phyloP scores from a whole-genome alignment of 2,888 invertebrate species.

The Tipula vernalis region DNA sequence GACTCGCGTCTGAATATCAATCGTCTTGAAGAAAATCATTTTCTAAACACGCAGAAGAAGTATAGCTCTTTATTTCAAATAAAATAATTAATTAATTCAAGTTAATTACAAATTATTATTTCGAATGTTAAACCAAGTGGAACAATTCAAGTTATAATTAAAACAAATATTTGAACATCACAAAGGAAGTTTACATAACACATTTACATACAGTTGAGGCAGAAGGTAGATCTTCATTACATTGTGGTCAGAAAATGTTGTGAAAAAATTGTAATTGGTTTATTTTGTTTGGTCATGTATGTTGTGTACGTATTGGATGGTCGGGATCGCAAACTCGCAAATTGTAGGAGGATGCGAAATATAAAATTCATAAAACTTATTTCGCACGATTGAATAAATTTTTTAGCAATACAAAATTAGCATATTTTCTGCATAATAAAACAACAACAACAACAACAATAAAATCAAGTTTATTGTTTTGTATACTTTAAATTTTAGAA shows the following conservation, averaged over 20 bases:
- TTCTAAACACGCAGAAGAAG: too few relatives aligned
- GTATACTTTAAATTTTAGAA: background rate
- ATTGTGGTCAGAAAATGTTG: background rate
- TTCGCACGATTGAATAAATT: background rate
- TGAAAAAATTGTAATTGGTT: background rate
- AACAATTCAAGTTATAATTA: background rate
- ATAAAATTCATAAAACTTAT: background rate
- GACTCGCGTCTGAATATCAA: too few relatives aligned
- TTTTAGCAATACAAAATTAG: background rate
- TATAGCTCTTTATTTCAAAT: too few relatives aligned
- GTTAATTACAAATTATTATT: too few relatives aligned
- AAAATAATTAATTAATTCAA: too few relatives aligned
- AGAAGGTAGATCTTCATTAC: background rate
- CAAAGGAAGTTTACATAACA: background rate
- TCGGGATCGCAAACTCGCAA: background rate
- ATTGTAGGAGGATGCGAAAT: background rate
- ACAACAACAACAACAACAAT: background rate
- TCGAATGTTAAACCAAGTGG: background rate
- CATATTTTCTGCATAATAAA: background rate
- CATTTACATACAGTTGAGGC: background rate
- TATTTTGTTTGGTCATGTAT: background rate
- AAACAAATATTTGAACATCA: background rate
- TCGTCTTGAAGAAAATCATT: too few relatives aligned
- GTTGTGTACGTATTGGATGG: too few relatives aligned
- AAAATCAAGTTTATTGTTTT: background rate